Base-by-base conservation (phyloP, 2,888 invertebrate genomes). In the Digitonthophagus gazella region DNA sequence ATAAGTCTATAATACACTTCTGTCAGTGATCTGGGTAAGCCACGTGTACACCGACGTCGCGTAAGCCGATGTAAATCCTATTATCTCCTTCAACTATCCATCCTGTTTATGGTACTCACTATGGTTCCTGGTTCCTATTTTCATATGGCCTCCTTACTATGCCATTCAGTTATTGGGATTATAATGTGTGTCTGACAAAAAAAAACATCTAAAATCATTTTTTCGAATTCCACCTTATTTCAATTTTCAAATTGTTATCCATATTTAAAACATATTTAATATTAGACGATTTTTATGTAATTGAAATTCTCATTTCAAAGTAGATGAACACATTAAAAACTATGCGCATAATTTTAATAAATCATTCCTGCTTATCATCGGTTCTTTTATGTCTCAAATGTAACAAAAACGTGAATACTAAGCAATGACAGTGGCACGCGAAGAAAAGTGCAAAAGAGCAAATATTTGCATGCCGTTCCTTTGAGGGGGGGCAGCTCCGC, bases 1-100 rank as follows among this genome's bases (percentile, higher is more conserved):
- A 44, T 44, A 44, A 44, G 28, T 44, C 28, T 44, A 44, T 44
- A 44, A 44, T 44, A 44, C 28, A 44, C 28, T 44, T 11, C 28
- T 44, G 28, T 44, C 28, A 44, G 28, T 44, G 28, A 44, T 44
- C 28, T 44, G 28, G 28, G 28, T 44, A 44, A 44, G 28, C 28
- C 28, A 44, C 28, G 28, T 44, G 28, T 44, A 44, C 28, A 44
- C 28, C 8, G 28, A 44, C 28, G 28, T 44, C 61, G 19, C 61
- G 61, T 61, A 61, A 61, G 61, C 61, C 18, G 20, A 18, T 19
- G 20, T 20, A 61, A 61, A 61, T 61, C 61, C 61, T 61, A 61
- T 61, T 61, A 15, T 61, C 61, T 61, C 61, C 61, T 61, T 61
- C 19, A 61, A 20, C 61, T 61, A 20, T 61, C 61, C 20, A 61